Evolutionary conservation across 2,888 invertebrate species (phyloP).

Genomic region (Tanypteryx hageni): DNA sequence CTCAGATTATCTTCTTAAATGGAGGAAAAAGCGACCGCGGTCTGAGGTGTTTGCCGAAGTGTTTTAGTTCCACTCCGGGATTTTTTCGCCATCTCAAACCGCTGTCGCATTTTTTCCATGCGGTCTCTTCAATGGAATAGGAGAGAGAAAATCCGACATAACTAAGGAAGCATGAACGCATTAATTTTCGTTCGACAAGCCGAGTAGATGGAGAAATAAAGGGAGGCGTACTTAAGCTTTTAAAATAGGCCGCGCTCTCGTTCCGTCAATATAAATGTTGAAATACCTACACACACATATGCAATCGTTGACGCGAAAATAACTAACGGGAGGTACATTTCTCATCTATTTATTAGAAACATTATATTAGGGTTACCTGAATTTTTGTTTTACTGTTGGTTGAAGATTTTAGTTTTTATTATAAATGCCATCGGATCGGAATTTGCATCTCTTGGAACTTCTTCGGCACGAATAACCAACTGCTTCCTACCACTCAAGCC

Average conservation of each 20-base stretch:
- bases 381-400: no score
- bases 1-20: not conserved
- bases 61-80: not conserved
- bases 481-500: no score
- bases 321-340: no score
- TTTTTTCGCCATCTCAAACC: not conserved
- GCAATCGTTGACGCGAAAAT: no score
- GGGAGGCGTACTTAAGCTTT: not conserved
- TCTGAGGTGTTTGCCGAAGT: not conserved
- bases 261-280: not conserved
- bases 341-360: no score
- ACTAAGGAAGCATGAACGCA: not conserved
- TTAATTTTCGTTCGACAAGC: not conserved
- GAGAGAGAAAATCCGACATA: not conserved
- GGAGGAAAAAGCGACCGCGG: not conserved
- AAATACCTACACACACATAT: no score
- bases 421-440: no score
- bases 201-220: not conserved
- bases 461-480: no score
- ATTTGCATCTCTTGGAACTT: no score
- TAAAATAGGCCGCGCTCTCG: not conserved
- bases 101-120: constrained; percentile 21
- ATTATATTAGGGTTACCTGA: no score
- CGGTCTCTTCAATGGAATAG: not conserved
- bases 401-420: no score